Conservation (phyloP, 2,888 invertebrate species). For the Drosophila borborema region DNA sequence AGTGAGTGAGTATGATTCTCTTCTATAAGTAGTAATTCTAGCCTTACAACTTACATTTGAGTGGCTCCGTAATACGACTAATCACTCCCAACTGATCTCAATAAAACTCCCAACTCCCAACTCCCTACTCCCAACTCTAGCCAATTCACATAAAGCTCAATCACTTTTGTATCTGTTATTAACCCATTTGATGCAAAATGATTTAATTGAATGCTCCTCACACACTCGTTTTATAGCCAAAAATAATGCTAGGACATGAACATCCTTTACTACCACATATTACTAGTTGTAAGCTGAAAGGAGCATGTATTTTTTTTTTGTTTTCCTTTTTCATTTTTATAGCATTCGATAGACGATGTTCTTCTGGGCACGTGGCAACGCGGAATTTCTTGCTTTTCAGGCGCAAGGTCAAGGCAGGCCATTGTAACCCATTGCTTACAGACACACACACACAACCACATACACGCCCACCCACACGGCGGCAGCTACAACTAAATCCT, state of each 20-base stretch:
- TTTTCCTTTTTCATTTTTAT: constrained; percentile 42
- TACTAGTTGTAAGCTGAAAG: constrained; percentile 22
- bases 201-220: constrained; percentile 25
- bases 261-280: constrained; percentile 38
- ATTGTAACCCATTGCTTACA: constrained; percentile 62
- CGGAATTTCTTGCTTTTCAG: constrained; percentile 54
- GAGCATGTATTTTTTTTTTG: constrained; percentile 10
- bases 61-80: neutral
- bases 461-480: constrained; percentile 24
- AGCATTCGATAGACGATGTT: constrained; percentile 17
- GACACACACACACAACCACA: constrained; percentile 17
- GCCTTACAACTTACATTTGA: neutral
- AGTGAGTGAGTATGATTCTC: too few species aligned
- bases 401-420: constrained; percentile 65
- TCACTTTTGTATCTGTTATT: constrained; percentile 2
- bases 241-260: constrained; percentile 15
- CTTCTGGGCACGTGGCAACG: constrained; percentile 66
- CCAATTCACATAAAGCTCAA: neutral
- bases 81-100: neutral
- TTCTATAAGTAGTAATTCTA: neutral
- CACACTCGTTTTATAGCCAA: constrained; percentile 25
- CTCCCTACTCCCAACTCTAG: neutral
- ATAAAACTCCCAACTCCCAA: constrained; percentile 3
- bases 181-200: constrained; percentile 25
- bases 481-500: constrained; percentile 67